Evolutionary conservation across 2,888 invertebrate genomes (phyloP).

Genomic region (Galeruca laticollis): DNA sequence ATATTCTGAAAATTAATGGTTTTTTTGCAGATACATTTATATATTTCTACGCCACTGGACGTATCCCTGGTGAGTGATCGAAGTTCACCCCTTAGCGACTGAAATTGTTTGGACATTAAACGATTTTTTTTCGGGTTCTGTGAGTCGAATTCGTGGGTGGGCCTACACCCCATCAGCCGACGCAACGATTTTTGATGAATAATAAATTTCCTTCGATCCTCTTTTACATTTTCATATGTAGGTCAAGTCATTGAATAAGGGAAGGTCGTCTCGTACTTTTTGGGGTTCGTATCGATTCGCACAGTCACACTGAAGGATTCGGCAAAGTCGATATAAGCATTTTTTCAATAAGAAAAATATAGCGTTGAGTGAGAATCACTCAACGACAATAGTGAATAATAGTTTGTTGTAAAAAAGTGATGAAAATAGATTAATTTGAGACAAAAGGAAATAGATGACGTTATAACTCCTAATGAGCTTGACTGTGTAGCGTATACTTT

Average conservation of each 20-base stretch:
- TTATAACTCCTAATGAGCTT: too few relatives aligned
- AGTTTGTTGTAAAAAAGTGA: too few relatives aligned
- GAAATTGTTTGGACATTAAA: constrained; percentile 39
- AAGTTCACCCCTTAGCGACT: constrained; percentile 36
- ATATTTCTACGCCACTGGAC: constrained; percentile 32
- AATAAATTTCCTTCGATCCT: constrained; percentile 38
- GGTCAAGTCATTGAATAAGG: constrained; percentile 34
- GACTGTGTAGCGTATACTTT: too few relatives aligned
- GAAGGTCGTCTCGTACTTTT: constrained; percentile 36
- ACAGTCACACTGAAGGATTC: not conserved
- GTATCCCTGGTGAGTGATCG: constrained; percentile 37
- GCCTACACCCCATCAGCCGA: constrained; percentile 12
- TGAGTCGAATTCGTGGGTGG: constrained; percentile 26
- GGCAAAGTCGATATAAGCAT: not conserved
- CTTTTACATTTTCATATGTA: constrained; percentile 40
- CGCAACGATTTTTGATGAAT: constrained; percentile 36
- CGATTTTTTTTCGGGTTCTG: constrained; percentile 31
- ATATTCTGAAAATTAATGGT: too few relatives aligned
- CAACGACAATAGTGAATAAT: too few relatives aligned
- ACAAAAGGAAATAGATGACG: too few relatives aligned
- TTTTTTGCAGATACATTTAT: constrained; percentile 2
- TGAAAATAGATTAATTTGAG: too few relatives aligned
- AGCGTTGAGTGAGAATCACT: too few relatives aligned
- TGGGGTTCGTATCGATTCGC: constrained; percentile 36
- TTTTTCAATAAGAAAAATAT: too few relatives aligned